Base-by-base conservation (phyloP, 2,888 invertebrate species). In the Asteroscopus sphinx region DNA sequence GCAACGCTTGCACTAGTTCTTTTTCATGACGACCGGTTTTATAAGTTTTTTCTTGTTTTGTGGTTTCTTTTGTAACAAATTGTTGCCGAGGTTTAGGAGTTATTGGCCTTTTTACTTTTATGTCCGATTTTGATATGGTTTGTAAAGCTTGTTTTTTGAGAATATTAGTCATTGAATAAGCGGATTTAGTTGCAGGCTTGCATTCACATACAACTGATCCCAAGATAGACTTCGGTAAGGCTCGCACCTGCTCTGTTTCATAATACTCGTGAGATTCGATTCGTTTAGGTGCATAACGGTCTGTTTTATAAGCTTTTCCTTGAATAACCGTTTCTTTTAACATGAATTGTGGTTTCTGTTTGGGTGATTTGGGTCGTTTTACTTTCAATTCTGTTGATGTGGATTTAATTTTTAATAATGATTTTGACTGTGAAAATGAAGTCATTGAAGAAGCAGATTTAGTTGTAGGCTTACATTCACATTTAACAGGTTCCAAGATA, bases 101-200 rank as follows among this genome's bases (percentile, higher is more conserved):
- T 3, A 32, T 28, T 6, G 15, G 17, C 7, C 11, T 36, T 26
- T 9, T 11, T 11, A 3, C 16, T 8, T 9, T 15, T 1, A 15
- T 16, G 16, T 42, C 42, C 9, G 17, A 15, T 48, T 44, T 57
- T 17, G 39, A 39, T 13, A 9, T 7, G 15, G 15, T 11, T 33
- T 41, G 54, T n/a, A 55, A 49, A 37, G 40, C 21, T 40, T 64
- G 48, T 4, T 32, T 13, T 41, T 51, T 42, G n/a, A 46, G 32
- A n/a, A 46, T 30, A 12, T 53, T 42, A 15, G 46, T 55, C 41
- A 39, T 26, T 26, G 61, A 68, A 0, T 17, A 30, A 39, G 55
- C 40, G 11, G 59, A 56, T 45, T 41, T 60, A 32, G 26, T 44
- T 21, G 21, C 13, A 21, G 47, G 11, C 39, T 52, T 42, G 25